Conservation (phyloP, 2,113 vertebrate genomes). For the Pelecanoides urinatrix region DNA sequence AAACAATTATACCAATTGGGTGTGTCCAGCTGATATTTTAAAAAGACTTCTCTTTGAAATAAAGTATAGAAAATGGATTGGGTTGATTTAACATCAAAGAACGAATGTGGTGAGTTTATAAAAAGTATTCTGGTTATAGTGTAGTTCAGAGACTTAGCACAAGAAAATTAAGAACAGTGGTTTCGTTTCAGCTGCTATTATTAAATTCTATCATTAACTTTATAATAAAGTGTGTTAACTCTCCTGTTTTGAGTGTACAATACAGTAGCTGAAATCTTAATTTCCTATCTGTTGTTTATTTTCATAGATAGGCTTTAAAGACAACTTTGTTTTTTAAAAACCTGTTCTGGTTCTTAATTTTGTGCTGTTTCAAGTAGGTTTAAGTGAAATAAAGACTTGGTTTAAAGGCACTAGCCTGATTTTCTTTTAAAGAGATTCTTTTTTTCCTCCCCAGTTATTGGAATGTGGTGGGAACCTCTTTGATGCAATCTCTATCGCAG, state of each 20-base stretch:
- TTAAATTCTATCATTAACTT: not conserved
- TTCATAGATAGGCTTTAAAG: not conserved
- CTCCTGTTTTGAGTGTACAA: not conserved
- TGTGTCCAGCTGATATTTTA: not conserved
- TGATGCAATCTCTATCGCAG: slow-evolving; percentile 90
- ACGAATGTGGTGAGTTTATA: not conserved
- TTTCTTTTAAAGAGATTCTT: not conserved
- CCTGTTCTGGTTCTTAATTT: not conserved
- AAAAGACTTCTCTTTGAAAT: not conserved
- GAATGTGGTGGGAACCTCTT: slow-evolving; percentile 96
- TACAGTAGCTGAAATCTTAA: not conserved
- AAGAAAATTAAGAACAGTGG: not conserved
- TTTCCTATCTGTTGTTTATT: not conserved
- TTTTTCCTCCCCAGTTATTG: slow-evolving; percentile 79
- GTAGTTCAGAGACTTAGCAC: not conserved
- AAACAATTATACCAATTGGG: not conserved
- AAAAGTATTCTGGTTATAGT: not conserved
- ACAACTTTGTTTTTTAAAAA: not conserved
- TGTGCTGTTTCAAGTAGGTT: not conserved
- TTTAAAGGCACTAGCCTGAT: not conserved
- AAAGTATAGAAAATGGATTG: not conserved
- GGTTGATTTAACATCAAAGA: not conserved
- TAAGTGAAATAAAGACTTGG: not conserved
- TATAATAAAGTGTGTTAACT: not conserved
- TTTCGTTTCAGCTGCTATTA: not conserved